Base-by-base conservation (phyloP, 2,797 vertebrate species). In the Cheracebus regulus region DNA sequence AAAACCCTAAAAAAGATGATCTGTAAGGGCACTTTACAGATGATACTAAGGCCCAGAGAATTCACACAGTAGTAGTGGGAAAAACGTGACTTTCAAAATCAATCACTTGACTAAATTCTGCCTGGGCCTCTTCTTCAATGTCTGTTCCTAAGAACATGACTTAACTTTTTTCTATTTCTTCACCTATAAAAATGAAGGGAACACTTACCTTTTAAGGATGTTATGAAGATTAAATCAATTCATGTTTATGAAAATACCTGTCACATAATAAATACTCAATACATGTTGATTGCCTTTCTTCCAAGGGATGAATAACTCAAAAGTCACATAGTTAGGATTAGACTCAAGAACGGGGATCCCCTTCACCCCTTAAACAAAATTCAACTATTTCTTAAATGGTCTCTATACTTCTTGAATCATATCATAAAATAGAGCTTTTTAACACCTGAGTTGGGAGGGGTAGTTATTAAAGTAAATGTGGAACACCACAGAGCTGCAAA, bases 181-280 rank as follows among this genome's bases (percentile, higher is more conserved):
- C 46, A 82, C 48, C 73, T 85, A 85, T 41, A 78, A 82, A 96
- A 64, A 82, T 36, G 28, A 90, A 81, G 36, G 36, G 36, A 86
- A 81, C n/a, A 48, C 17, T 84, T 91, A 85, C 13, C 57, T 64
- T 73, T 92, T 58, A 93, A 85, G 50, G 36, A 89, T 78, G 28
- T 81, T 85, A 93, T 13, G 26, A 88, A 93, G 15, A 84, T 52
- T 78, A 94, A 97, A 64, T 86, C 44, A 90, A 93, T 95, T 88
- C 7, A 4, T 80, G 79, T 67, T 90, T 88, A 84, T 52, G 30
- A 96, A 94, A 97, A 88, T 11, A 93, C 57, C 78, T 83, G 82
- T 30, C 61, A 88, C n/a, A 67, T 20, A 85, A 41, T 0, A 81
- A n/a, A 61, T 57, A 88, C 28, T 86, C 76, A 81, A 85, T 67